Conservation (phyloP, 2,113 vertebrate genomes). For the Megalops atlanticus region DNA sequence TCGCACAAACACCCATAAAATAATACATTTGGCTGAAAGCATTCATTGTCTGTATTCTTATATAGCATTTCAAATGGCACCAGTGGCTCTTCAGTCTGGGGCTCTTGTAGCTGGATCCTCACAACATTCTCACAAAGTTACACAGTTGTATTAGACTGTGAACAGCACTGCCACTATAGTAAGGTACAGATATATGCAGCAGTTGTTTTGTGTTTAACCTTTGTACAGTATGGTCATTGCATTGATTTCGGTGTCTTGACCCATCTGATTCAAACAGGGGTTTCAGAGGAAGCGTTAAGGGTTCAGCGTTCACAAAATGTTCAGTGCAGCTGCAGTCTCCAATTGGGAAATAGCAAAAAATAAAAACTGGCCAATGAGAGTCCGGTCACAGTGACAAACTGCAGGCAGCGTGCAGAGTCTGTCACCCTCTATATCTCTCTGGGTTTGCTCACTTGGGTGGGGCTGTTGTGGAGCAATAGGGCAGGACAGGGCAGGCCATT, state of each 20-base stretch:
- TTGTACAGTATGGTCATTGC: background rate
- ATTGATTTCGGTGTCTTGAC: background rate
- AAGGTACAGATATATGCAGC: too few species aligned
- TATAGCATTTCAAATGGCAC: background rate
- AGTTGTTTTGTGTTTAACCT: background rate
- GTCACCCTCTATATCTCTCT: background rate
- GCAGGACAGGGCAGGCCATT: background rate
- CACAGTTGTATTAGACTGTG: background rate
- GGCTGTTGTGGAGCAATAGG: background rate
- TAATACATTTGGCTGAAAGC: too few species aligned
- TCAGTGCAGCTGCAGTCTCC: background rate
- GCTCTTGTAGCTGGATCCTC: background rate
- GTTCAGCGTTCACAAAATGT: background rate
- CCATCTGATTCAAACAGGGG: background rate
- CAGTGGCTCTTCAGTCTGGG: background rate
- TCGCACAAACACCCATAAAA: too few species aligned
- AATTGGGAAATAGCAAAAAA: background rate
- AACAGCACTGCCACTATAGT: too few species aligned
- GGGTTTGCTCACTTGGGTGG: background rate
- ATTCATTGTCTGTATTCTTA: background rate
- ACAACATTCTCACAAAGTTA: background rate
- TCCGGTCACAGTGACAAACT: background rate
- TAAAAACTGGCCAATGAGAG: background rate
- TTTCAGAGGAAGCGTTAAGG: background rate
- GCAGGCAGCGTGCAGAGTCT: background rate